Conservation (phyloP, 2,113 vertebrate genomes). For the Trichomycterus rosablanca region DNA sequence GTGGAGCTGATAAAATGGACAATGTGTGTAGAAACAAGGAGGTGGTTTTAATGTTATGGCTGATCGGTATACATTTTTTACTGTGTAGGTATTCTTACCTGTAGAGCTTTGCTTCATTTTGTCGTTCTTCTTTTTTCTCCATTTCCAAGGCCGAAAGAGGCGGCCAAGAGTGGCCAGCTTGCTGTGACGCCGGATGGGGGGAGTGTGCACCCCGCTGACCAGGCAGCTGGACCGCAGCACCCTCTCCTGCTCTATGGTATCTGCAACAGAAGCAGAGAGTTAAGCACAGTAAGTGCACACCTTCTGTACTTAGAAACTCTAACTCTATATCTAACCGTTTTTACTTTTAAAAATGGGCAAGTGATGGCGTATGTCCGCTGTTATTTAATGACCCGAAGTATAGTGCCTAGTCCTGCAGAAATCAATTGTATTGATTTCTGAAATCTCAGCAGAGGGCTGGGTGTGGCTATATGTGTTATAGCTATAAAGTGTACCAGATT, state of each 20-base stretch:
- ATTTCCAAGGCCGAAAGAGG: conserved; percentile 98
- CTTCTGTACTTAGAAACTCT: not conserved
- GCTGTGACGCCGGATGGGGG: conserved; percentile 90
- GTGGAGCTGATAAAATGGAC: no score
- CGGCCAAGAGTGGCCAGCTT: conserved; percentile 92
- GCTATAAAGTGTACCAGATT: not conserved
- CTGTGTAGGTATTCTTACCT: no score
- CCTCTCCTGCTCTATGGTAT: conserved; percentile 84
- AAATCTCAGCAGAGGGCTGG: not conserved
- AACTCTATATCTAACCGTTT: not conserved
- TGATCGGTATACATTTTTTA: no score
- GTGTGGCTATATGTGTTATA: not conserved
- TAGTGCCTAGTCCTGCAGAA: no score
- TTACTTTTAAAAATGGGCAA: no score
- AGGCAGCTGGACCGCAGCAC: conserved; percentile 82
- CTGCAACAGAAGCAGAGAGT: conserved; percentile 54
- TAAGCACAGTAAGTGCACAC: not conserved
- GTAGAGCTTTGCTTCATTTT: conserved; percentile 94
- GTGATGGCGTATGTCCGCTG: no score
- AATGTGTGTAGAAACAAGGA: no score
- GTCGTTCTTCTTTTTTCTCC: conserved; percentile 98
- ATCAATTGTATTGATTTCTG: not conserved
- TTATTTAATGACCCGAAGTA: not conserved
- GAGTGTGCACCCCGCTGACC: conserved; percentile 86
- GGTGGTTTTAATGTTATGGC: no score